phyloP scores from a whole-genome alignment of 1,140 invertebrate genomes.

The Orius insidiosus region DNA sequence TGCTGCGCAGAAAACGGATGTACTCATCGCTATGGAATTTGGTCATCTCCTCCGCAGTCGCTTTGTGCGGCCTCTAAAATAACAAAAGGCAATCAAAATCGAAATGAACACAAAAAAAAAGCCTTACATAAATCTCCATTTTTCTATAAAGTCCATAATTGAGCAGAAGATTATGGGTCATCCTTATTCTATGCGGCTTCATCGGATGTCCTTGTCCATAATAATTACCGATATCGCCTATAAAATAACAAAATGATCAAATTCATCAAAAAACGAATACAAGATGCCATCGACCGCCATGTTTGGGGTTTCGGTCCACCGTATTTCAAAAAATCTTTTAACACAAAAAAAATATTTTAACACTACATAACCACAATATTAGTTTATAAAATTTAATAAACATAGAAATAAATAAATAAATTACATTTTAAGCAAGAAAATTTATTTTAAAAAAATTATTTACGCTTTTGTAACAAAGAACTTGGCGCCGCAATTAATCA shows the following conservation, averaged over 20 bases:
- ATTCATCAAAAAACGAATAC: neutral
- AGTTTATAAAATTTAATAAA: neutral
- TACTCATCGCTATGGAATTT: conserved; percentile 99
- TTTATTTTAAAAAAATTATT: neutral
- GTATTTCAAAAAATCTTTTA: conserved; percentile 4
- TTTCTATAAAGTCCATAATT: conserved; percentile 99
- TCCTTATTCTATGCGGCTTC: conserved; percentile 98
- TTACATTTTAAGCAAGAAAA: conserved; percentile 3
- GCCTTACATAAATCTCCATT: conserved; percentile 98
- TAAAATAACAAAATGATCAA: conserved; percentile 20
- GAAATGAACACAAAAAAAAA: conserved; percentile 12
- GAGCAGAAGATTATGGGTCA: conserved; percentile 96
- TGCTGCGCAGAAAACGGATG: conserved; percentile 90
- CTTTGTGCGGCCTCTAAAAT: conserved; percentile 89
- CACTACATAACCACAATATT: neutral
- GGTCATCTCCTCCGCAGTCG: conserved; percentile 98
- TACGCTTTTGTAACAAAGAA: too few relatives aligned
- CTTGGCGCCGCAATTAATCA: too few relatives aligned
- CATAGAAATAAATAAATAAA: neutral
- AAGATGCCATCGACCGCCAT: conserved; percentile 3
- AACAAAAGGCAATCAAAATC: conserved; percentile 17
- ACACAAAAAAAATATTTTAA: neutral
- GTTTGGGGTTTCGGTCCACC: conserved; percentile 8
- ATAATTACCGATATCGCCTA: conserved; percentile 97
- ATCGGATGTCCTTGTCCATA: conserved; percentile 99